Conservation (phyloP, 2,888 invertebrate genomes). For the Athalia rosae region DNA sequence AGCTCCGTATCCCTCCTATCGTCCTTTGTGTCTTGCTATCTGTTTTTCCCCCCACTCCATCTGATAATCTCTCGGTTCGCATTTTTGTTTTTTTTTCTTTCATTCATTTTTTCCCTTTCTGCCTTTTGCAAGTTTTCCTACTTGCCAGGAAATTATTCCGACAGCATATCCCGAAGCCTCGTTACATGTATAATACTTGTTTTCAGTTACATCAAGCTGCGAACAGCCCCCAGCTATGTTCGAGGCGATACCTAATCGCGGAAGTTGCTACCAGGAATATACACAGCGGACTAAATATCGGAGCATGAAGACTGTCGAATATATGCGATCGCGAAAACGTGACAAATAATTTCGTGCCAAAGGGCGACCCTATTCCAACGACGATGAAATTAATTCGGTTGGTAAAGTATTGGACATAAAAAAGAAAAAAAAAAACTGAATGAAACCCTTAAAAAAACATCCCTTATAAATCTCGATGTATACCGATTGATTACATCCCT, state of each 20-base stretch:
- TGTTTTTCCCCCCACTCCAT: neutral
- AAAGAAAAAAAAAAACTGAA: too few relatives aligned
- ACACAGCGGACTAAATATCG: neutral
- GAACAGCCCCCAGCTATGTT: constrained; percentile 33
- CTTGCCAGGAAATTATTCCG: constrained; percentile 27
- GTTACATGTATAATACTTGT: too few relatives aligned
- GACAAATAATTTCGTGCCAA: constrained; percentile 33
- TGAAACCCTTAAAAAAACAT: too few relatives aligned
- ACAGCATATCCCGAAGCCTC: constrained; percentile 14
- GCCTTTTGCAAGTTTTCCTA: neutral
- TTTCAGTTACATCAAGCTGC: too few relatives aligned
- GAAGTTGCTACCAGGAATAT: constrained; percentile 16
- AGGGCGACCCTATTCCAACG: neutral
- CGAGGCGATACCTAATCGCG: constrained; percentile 35
- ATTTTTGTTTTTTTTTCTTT: neutral
- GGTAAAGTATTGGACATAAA: too few relatives aligned
- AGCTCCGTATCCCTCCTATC: neutral
- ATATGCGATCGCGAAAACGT: constrained; percentile 32
- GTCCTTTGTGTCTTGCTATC: neutral
- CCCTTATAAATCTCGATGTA: neutral
- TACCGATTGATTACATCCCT: neutral
- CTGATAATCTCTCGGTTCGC: neutral
- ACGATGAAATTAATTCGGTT: too few relatives aligned
- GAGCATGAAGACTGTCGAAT: constrained; percentile 35
- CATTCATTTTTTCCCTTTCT: neutral